Evolutionary conservation across 2,113 vertebrate species (phyloP), one percentile per base, ranked within the genome.

Genomic region (Odobenus rosmarus): DNA sequence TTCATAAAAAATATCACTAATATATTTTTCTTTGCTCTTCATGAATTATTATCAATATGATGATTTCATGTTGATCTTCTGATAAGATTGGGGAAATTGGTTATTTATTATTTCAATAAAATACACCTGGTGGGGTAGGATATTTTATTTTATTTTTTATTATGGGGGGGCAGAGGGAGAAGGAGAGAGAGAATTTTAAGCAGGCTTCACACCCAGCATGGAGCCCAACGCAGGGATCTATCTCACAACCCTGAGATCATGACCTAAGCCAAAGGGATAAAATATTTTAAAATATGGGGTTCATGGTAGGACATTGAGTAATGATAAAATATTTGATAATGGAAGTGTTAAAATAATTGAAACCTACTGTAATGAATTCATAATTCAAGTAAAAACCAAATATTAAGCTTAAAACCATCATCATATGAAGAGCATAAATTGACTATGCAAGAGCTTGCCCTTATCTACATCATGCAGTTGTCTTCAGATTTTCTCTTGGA

Each of bases 291-390:
- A 69, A 31, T 76, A 33, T 59, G 4, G 3, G 12, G 5, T 49
- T 84, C 24, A 57, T 62, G 11, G 14, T 96, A 8, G 46, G 4
- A 83, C 92, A 5, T 80, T n/a, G 21, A 71, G 2, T 77, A 62
- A 49, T 4, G 5, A 80, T 71, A 62, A 95, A 77, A 76, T 46
- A 62, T 89, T 96, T 89, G 28, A 84, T 57, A 72, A 51, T 84
- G 39, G 77, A 91, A 82, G 59, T 74, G 24, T 46, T 95, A 84
- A 61, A 94, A 64, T 67, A 89, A 49, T 92, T 74, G 8, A 77
- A 94, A 59, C 2, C 1, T 87, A 49, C 33, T 53, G 21, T 16
- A 83, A 53, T 53, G 31, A 81, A 90, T 39, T 92, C 36, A 59
- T 71, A 85, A 93, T 90, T 92, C 14, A 83, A 36, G 46, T 77